Evolutionary conservation across 2,888 invertebrate species (phyloP), one percentile per base, ranked within the genome.

Genomic region (Chymomyza procnemis): DNA sequence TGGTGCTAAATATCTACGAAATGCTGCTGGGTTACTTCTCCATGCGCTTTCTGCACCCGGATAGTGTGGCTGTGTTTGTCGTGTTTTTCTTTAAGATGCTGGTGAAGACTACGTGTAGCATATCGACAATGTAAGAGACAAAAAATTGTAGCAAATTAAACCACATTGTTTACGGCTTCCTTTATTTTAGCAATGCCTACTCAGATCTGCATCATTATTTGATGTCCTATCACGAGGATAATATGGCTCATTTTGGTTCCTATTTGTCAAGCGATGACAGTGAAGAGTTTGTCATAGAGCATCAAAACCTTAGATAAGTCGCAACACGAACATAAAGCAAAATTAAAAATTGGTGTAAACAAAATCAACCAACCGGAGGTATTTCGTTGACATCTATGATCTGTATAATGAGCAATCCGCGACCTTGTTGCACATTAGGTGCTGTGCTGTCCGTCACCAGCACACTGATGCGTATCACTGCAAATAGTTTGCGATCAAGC

Each of bases 361-460:
- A 41, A 41, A 5, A 54, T 19, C 50, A 50, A 81, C 89, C 88
- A 76, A 91, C 91, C 3, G 95, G 95, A 0, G 95, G 94, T 73
- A 93, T 92, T 58, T 94, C 94, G 88, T 95, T 95, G 0, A 95
- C 94, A 82, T 94, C 95, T 34, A 94, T 94, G 69, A 95, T 94
- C 18, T 93, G 94, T 74, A 95, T 93, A 70, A 94, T 93, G 21
- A 94, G 88, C 73, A 93, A 91, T 4, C 94, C 94, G 66, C 89
- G 92, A 93, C 97, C 97, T 90, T 94, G 94, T 84, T 97, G 97
- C 0, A 95, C 91, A 0, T 93, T 94, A 0, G 94, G 93, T 0
- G 97, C 97, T 0, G 96, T 95, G 0, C 94, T 94, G 87, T 97
- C 98, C 0, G 94, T 95, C 2, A 90, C 97, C 18, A 94, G 91